Percentiles rank a stretch among this genome's conserved stretches.
Evolutionary conservation across 1,140 invertebrate species (phyloP).

Genomic region (Neotoxoptera formosana): DNA sequence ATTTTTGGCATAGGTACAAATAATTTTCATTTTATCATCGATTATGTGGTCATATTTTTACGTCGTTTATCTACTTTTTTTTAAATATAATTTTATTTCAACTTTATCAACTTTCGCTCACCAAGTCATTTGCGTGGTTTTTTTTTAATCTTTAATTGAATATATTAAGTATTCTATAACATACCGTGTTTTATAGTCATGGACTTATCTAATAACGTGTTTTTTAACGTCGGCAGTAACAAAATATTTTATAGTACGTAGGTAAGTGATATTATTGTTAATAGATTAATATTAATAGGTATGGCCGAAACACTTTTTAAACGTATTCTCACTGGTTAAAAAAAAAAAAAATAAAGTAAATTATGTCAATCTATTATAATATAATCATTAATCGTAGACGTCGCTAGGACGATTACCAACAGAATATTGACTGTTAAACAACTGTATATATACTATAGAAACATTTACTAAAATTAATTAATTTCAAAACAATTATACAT

Average conservation of each 20-base stretch:
- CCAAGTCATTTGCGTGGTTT: background rate
- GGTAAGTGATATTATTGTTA: background rate
- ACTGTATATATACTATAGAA: no score
- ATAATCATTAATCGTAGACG: no score
- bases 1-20: no score
- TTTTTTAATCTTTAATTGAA: background rate
- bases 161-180: background rate
- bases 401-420: no score
- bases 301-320: background rate
- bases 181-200: background rate
- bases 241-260: background rate
- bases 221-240: background rate
- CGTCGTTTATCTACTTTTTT: background rate
- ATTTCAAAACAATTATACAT: no score
- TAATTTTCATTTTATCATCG: no score
- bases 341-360: no score
- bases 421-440: background rate
- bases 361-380: no score
- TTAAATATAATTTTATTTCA: background rate
- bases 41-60: background rate
- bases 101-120: background rate
- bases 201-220: background rate
- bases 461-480: no score
- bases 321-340: no score
- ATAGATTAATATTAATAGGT: background rate